Conservation (phyloP, 2,888 invertebrate species). For the Tetranychus piercei region DNA sequence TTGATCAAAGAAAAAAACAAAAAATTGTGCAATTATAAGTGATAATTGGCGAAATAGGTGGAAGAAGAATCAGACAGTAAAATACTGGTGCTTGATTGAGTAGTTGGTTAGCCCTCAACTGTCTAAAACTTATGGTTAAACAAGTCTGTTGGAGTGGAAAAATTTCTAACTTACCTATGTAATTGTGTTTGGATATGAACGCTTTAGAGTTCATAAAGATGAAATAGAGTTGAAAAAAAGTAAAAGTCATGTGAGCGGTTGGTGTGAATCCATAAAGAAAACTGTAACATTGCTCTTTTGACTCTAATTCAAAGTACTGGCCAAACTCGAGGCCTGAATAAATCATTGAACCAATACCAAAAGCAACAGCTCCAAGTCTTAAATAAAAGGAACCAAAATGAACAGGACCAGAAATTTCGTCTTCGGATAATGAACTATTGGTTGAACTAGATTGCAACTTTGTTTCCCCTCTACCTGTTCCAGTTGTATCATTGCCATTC, state of each 20-base stretch:
- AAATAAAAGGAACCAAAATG: constrained; percentile 82
- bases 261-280: constrained; percentile 64
- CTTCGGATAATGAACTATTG: constrained; percentile 9
- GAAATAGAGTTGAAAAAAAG: constrained; percentile 94
- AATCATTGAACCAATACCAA: constrained; percentile 91
- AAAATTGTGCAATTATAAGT: background rate
- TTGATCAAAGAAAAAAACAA: background rate
- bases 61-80: background rate
- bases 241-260: constrained; percentile 79
- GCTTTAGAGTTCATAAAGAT: constrained; percentile 89
- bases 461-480: background rate
- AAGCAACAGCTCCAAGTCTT: constrained; percentile 78
- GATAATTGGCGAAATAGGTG: background rate
- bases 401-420: constrained; percentile 27
- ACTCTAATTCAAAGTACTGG: constrained; percentile 76
- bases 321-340: constrained; percentile 87
- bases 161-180: constrained; percentile 1
- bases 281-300: constrained; percentile 37
- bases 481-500: background rate
- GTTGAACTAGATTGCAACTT: constrained; percentile 9
- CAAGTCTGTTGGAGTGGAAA: no score
- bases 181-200: constrained; percentile 15
- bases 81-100: background rate
- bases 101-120: background rate
- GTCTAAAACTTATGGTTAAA: background rate